These are phyloP conservation scores for Drosophila nigritarsus DNA, from an alignment of 2,888 invertebrate genomes.

Conservation along the genomic window DNA sequence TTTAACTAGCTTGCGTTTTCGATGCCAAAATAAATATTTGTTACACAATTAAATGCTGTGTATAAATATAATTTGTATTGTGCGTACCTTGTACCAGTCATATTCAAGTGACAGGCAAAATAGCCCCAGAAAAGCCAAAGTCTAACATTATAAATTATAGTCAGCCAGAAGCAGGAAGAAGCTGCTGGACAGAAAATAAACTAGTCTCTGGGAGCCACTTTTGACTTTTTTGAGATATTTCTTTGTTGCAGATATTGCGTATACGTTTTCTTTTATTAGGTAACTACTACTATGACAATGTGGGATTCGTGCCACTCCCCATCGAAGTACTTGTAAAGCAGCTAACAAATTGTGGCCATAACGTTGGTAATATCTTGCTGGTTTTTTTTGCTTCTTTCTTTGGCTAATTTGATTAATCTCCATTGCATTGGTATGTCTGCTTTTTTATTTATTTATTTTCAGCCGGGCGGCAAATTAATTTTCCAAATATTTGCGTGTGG, in stretches of 20 bases:
- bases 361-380: conserved; percentile 72
- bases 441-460: conserved; percentile 1
- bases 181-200: not conserved
- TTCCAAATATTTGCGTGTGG: conserved; percentile 65
- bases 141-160: conserved; percentile 33
- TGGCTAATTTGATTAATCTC: conserved; percentile 79
- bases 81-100: conserved; percentile 69
- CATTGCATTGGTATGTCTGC: conserved; percentile 47
- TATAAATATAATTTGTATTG: conserved; percentile 79
- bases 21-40: conserved; percentile 2
- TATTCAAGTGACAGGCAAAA: conserved; percentile 29
- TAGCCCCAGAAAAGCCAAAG: conserved; percentile 1
- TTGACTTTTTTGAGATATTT: not conserved
- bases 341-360: conserved; percentile 75
- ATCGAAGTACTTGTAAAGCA: not conserved
- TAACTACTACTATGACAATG: not conserved
- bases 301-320: not conserved
- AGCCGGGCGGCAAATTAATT: conserved; percentile 50
- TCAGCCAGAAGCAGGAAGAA: not conserved
- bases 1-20: not conserved
- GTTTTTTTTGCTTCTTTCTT: conserved; percentile 42
- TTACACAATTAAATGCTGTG: conserved; percentile 32
- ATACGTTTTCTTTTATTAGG: not conserved
- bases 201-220: conserved; percentile 1
- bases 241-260: conserved; percentile 1